These are phyloP conservation scores for Teleogryllus occipitalis DNA, from an alignment of 1,140 invertebrate species.

Conservation along the genomic window DNA sequence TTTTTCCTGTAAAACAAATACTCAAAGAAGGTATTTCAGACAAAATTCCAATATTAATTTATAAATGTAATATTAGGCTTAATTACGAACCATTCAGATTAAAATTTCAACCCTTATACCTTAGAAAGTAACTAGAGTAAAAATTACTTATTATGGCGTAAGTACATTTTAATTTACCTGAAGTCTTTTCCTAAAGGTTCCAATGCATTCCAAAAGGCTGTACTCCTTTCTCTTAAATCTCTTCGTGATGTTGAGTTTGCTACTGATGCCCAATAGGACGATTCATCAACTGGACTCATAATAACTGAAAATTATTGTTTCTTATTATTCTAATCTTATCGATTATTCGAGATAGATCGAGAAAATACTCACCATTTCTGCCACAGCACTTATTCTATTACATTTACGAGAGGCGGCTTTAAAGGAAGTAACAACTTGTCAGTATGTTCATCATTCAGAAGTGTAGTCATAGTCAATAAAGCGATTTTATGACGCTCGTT, in stretches of 20 bases:
- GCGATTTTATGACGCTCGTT: too few relatives aligned
- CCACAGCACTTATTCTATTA: not conserved
- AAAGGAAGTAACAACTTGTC: not conserved
- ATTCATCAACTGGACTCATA: slow-evolving; percentile 42
- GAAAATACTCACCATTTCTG: not conserved
- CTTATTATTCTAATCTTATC: not conserved
- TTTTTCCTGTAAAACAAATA: not conserved
- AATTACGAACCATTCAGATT: not conserved
- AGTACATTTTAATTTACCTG: slow-evolving; percentile 19
- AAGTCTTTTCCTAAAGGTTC: slow-evolving; percentile 31
- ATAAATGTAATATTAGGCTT: not conserved
- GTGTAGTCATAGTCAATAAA: not conserved
- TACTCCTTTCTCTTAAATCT: slow-evolving; percentile 31
- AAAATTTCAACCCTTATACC: not conserved
- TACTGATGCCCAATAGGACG: slow-evolving; percentile 43
- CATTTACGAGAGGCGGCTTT: not conserved
- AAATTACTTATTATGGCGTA: not conserved
- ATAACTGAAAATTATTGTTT: slow-evolving; percentile 34
- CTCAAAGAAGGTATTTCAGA: not conserved
- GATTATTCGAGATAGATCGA: not conserved
- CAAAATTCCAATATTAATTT: not conserved
- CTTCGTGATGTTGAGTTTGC: slow-evolving; percentile 28
- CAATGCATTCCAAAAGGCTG: slow-evolving; percentile 30
- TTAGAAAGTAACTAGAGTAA: not conserved
- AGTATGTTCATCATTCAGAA: not conserved